Base-by-base conservation (phyloP, 2,113 vertebrate species). In the Oreochromis tanganicae region DNA sequence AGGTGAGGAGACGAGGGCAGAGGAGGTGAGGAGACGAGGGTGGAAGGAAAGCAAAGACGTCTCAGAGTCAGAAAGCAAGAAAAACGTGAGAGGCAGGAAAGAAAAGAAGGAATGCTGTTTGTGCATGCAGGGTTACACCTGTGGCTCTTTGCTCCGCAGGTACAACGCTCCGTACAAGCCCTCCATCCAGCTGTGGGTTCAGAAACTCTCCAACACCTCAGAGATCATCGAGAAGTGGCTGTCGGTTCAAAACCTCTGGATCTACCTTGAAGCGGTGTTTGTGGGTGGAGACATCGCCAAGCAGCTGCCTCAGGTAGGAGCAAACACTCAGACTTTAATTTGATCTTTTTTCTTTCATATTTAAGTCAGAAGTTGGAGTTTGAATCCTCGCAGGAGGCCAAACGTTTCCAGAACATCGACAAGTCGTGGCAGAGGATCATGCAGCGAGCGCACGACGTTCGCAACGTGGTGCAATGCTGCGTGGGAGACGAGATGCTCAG, bases 221-320 rank as follows among this genome's bases (percentile, higher is more conserved):
- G 97, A 98, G 91, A 95, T 97, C 66, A 96, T 97, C 14, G 97
- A 98, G 93, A 97, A 96, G 89, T 98, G 97, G 97, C 34, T 97
- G 79, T 97, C 91, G 3, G 97, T 97, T 17, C 97, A 98, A 75
- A 98, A 98, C 92, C 97, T 98, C 24, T 98, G 97, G 97, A 96
- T 98, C 94, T 98, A 98, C 87, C 96, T 98, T 68, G 97, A 98
- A 94, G 97, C 97, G 9, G 97, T 98, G 66, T 98, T 98, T 90
- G 96, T 97, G 86, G 97, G 97, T 29, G 97, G 97, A 90, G 97
- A 98, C 88, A 98, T 98, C 84, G 97, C 97, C 82, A 98, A 97
- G 80, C 97, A 98, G 61, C 95, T 98, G 12, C 97, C 97, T 34
- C 97, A 98, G 94, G 97, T 97, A 73, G 32, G 68, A 13, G 5